Base-by-base conservation (phyloP, 1,140 invertebrate genomes). In the Belonocnema kinseyi region DNA sequence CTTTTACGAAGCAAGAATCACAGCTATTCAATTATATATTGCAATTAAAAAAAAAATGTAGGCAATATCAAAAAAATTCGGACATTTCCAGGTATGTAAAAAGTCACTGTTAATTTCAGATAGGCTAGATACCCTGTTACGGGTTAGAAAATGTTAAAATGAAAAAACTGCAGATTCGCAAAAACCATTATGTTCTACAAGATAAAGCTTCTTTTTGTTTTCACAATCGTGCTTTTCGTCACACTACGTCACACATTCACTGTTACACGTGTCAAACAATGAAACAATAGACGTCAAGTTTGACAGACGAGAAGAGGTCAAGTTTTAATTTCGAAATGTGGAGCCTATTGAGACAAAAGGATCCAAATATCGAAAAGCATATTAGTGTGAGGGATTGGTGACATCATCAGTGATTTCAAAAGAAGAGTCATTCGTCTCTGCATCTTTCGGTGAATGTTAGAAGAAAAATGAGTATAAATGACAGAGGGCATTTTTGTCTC, bases 201-300 rank as follows among this genome's bases (percentile, higher is more conserved):
- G 40, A 46, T 11, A 46, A 46, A 46, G 40, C 6, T 16, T 66
- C n/a, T 40, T 66, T 16, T 66, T 66, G 61, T 66, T 66, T 66
- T 66, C 61, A 66, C 46, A 72, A 72, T 72, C 50, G 21, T 13
- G 19, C 50, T 72, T 51, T 71, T 71, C 50, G 26, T 1, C 50
- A 4, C 71, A 17, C 61, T 40, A 66, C 61, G 61, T 66, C 61
- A 66, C 16, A 56, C 54, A 17, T 56, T 66, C 16, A 14, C 21
- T 61, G 58, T 66, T 66, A 66, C 61, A 66, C 61, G 61, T 66
- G 61, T 66, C 61, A 66, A 26, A 66, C 58, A 66, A 66, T 66
- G 33, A 40, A 26, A 66, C 58, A 66, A 66, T 66, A 66, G 26
- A 66, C 58, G 21, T 66, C 26, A 66, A 66, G 26, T 66, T 66